A percentile compares a stretch with the other conserved stretches of the same genome.
phyloP scores from a whole-genome alignment of 2,888 invertebrate species.

The Conomelus anceps region DNA sequence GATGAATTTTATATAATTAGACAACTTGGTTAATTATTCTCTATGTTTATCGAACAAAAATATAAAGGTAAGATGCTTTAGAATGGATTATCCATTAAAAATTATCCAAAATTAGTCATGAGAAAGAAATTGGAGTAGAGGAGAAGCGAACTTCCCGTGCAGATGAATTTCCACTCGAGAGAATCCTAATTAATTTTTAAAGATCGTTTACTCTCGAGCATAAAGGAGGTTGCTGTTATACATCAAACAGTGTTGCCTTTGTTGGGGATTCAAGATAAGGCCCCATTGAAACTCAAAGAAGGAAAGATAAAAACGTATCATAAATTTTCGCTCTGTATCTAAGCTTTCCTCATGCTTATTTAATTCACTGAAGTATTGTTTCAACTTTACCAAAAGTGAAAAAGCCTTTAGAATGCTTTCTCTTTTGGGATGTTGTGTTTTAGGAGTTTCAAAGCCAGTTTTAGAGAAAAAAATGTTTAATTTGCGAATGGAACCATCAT shows the following conservation, averaged over 20 bases:
- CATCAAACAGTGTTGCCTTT: background rate
- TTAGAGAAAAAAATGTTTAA: background rate
- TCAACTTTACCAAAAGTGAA: background rate
- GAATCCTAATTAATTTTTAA: background rate
- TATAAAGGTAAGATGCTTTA: too few relatives aligned
- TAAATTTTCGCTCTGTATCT: background rate
- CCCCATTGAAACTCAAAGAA: background rate
- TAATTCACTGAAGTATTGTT: background rate
- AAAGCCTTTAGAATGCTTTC: background rate
- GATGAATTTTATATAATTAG: too few relatives aligned
- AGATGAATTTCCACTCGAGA: background rate
- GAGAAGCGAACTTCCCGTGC: background rate
- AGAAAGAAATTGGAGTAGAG: background rate
- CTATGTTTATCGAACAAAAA: too few relatives aligned
- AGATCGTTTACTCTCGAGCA: background rate
- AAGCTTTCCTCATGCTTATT: background rate
- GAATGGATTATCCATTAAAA: too few relatives aligned
- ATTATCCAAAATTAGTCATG: background rate
- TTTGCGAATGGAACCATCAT: background rate
- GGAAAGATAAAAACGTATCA: background rate
- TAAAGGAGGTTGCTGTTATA: background rate
- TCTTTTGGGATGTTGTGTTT: background rate
- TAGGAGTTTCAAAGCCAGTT: background rate
- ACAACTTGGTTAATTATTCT: too few relatives aligned
- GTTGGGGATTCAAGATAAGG: background rate